These are phyloP conservation scores for Disparrhopalites patrizii DNA, from an alignment of 2,888 invertebrate genomes.

Conservation along the genomic window DNA sequence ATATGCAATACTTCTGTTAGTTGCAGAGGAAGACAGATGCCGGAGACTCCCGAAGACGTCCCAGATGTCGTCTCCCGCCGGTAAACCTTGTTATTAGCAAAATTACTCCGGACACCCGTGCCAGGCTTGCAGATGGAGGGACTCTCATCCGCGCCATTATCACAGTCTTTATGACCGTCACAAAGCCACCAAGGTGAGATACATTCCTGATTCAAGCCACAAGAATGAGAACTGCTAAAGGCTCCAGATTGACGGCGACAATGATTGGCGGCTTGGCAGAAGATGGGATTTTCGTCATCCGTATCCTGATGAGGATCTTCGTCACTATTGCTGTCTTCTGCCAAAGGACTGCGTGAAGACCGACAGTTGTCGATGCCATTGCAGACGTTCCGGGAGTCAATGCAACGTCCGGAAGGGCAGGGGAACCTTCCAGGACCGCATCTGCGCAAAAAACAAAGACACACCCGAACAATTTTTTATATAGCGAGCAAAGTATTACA, in stretches of 20 bases:
- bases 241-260: neutral
- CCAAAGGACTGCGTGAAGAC: too few relatives aligned
- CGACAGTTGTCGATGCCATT: neutral
- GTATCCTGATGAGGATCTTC: neutral
- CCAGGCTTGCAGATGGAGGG: neutral
- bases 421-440: neutral
- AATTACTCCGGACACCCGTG: neutral
- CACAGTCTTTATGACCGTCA: neutral
- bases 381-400: neutral
- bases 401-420: conserved; percentile 8
- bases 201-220: conserved; percentile 1
- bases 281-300: neutral
- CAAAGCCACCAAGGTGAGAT: neutral
- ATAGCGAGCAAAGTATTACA: too few relatives aligned
- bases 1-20: neutral
- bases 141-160: conserved; percentile 5
- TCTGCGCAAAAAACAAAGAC: too few relatives aligned
- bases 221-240: too few relatives aligned
- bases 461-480: too few relatives aligned
- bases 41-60: too few relatives aligned
- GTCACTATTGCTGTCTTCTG: too few relatives aligned
- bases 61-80: too few relatives aligned
- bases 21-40: neutral
- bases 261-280: neutral
- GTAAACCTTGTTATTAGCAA: neutral